phyloP scores from a whole-genome alignment of 2,888 invertebrate species.

The Macropis europaea region DNA sequence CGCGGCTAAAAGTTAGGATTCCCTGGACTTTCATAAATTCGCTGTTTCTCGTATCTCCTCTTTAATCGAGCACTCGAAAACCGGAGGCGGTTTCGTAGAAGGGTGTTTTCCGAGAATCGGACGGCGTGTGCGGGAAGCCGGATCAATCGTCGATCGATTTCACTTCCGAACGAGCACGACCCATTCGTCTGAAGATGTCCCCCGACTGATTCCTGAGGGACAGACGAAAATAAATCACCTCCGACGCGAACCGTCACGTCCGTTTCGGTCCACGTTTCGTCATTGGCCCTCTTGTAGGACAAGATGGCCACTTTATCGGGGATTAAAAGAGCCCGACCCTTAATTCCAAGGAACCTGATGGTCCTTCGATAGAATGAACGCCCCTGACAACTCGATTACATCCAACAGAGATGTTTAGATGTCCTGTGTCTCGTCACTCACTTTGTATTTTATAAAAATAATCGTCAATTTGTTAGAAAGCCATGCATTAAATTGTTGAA shows the following conservation, averaged over 20 bases:
- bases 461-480: no score
- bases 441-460: no score
- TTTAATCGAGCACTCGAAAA: neutral
- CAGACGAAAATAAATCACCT: conserved; percentile 55
- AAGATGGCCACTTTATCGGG: conserved; percentile 36
- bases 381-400: conserved; percentile 22
- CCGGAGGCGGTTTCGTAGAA: neutral
- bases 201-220: conserved; percentile 34
- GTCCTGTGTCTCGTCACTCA: no score
- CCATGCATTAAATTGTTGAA: no score
- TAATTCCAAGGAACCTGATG: conserved; percentile 22
- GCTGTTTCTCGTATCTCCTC: neutral
- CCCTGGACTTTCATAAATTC: conserved; percentile 21
- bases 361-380: conserved; percentile 27
- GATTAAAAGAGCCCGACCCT: conserved; percentile 44
- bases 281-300: conserved; percentile 27
- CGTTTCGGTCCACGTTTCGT: conserved; percentile 17
- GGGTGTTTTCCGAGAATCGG: conserved; percentile 10
- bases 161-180: neutral
- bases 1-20: conserved; percentile 12
- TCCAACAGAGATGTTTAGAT: conserved; percentile 31
- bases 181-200: conserved; percentile 31
- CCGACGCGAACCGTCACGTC: conserved; percentile 6
- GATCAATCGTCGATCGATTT: conserved; percentile 28
- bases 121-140: conserved; percentile 18